Percentiles rank a stretch among this genome's conserved stretches.
Conservation (phyloP, 2,113 vertebrate genomes). For the Oryzias celebensis region DNA sequence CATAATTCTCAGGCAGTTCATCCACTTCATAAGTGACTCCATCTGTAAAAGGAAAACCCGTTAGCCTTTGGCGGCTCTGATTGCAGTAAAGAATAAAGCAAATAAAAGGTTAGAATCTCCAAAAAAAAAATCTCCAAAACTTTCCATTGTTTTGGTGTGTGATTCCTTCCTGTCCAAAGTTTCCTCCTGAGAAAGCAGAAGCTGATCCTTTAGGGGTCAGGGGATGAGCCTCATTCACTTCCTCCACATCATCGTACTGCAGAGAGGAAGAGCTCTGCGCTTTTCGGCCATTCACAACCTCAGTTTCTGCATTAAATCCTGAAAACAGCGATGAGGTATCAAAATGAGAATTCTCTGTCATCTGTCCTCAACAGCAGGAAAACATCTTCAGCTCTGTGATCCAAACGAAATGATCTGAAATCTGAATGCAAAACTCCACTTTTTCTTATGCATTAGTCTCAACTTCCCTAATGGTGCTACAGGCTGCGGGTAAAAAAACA, state of each 20-base stretch:
- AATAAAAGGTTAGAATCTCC: no score
- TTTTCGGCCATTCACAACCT: background rate
- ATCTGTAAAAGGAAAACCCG: slow-evolving; percentile 25
- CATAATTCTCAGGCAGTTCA: slow-evolving; percentile 46
- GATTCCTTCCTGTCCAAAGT: background rate
- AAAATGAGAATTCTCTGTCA: no score
- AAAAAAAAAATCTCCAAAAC: background rate
- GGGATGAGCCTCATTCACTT: background rate
- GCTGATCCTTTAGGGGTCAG: background rate
- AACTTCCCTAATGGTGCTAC: no score
- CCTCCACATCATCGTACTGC: slow-evolving; percentile 64
- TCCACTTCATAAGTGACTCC: slow-evolving; percentile 46
- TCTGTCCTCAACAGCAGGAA: no score
- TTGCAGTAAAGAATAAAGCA: no score
- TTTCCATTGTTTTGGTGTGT: slow-evolving; percentile 1
- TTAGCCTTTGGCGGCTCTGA: background rate
- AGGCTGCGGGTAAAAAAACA: no score
- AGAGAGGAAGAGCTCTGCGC: slow-evolving; percentile 25
- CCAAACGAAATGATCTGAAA: no score
- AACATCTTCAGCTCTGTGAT: no score
- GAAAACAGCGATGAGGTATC: background rate
- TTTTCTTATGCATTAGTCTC: no score
- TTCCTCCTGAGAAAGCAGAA: no score
- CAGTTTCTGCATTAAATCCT: slow-evolving; percentile 15
- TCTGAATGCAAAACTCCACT: no score